Evolutionary conservation across 2,113 vertebrate species (phyloP).

Genomic region (Anarhynchus alexandrinus): DNA sequence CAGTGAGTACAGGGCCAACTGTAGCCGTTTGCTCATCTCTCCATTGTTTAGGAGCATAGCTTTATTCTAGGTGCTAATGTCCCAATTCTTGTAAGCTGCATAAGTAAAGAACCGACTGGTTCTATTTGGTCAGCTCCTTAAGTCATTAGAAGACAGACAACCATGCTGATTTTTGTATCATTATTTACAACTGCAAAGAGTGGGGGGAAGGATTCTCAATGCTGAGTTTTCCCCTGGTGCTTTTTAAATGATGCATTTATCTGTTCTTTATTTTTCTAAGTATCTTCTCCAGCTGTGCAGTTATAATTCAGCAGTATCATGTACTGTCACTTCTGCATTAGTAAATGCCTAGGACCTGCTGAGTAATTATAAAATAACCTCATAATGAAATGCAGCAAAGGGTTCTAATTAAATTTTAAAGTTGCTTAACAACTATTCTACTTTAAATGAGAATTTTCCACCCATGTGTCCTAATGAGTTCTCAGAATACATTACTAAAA

Average conservation of each 20-base stretch:
- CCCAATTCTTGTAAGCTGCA: neutral
- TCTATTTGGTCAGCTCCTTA: neutral
- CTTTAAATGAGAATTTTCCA: conserved; percentile 66
- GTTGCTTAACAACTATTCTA: conserved; percentile 64
- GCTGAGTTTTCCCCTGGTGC: neutral
- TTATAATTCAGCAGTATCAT: conserved; percentile 67
- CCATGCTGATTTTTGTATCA: neutral
- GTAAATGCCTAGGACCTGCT: conserved; percentile 65
- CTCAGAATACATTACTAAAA: conserved; percentile 57
- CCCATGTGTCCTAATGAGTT: conserved; percentile 52
- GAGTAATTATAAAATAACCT: conserved; percentile 74
- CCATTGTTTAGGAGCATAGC: neutral
- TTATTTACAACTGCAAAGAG: neutral
- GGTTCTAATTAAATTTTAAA: conserved; percentile 74
- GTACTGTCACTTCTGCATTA: conserved; percentile 71
- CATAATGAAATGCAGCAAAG: conserved; percentile 74
- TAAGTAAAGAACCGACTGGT: neutral
- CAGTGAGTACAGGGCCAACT: neutral
- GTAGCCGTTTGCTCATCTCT: neutral
- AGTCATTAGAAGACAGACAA: neutral
- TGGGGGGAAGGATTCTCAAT: neutral
- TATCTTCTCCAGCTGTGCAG: conserved; percentile 51
- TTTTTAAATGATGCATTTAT: conserved; percentile 53
- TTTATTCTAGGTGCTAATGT: neutral
- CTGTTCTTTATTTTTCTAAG: conserved; percentile 52